Base-by-base conservation (phyloP, 2,113 vertebrate species). In the Eira barbara region DNA sequence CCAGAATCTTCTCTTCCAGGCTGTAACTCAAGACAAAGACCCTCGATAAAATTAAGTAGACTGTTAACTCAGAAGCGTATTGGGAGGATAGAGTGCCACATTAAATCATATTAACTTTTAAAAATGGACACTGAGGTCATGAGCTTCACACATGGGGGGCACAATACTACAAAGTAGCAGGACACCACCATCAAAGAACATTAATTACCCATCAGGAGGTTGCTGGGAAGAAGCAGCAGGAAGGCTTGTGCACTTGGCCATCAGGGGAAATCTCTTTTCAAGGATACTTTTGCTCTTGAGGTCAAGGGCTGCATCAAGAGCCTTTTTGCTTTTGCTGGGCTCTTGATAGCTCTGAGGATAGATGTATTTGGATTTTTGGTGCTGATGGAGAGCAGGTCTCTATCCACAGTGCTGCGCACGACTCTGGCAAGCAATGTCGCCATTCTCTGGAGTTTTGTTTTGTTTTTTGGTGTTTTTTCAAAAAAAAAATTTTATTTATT, bases 1-100 rank as follows among this genome's bases (percentile, higher is more conserved):
- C 52, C 69, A 83, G 87, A 94, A 90, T 80, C n/a, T 67, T 94
- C n/a, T 61, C 49, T 55, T 91, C 55, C 52, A 74, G 31, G 63
- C 79, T 88, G 7, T 93, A 82, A 94, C 82, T 94, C 52, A 67
- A 97, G 90, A 87, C 71, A 85, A 82, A 97, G 82, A 63, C 39
- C 23, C 74, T 74, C 67, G 67, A 93, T 65, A 93, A 93, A 93
- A 94, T 95, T 79, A 95, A 95, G 83, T 67, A 89, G 55, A 67
- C 81, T 47, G 80, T 93, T 89, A 93, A 82, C 18, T 88, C 47
- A 69, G 47, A 79, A 79, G 79, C n/a, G 55, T 10, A 45, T 1
- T 93, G 88, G 71, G 88, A 93, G 88, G 94, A 73, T 47, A 61
- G 76, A 94, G 65, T 79, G 14, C 42, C 59, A n/a, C 45, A 61